A percentile compares a stretch with the other conserved stretches of the same genome.
phyloP scores from a whole-genome alignment of 2,797 vertebrate species.

The Anniella stebbinsi region DNA sequence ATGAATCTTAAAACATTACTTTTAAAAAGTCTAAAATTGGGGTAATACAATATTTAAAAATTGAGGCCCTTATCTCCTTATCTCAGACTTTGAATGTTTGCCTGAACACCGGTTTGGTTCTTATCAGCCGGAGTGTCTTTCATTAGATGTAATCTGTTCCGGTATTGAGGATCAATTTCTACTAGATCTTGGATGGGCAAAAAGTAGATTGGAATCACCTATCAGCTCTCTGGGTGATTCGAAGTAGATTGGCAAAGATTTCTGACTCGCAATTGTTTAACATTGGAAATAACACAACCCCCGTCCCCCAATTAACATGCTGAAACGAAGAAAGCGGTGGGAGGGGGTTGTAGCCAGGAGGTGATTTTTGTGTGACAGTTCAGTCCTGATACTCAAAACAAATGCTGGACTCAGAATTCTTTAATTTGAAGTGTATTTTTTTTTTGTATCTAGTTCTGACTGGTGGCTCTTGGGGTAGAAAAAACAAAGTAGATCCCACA shows the following conservation, averaged over 20 bases:
- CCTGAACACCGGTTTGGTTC: constrained; percentile 3
- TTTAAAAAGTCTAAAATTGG: too few relatives aligned
- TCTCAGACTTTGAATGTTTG: constrained; percentile 34
- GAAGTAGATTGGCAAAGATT: background rate
- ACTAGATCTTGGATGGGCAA: background rate
- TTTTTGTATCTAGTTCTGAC: background rate
- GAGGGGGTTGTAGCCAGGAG: too few relatives aligned
- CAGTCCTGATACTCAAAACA: background rate
- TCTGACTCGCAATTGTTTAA: background rate
- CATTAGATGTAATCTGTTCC: constrained; percentile 10
- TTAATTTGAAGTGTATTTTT: background rate
- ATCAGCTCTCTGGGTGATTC: background rate
- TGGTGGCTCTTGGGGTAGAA: background rate
- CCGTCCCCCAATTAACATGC: background rate
- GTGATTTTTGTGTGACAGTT: too few relatives aligned
- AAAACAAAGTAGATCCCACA: background rate
- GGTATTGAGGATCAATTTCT: constrained; percentile 44
- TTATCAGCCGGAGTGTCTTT: constrained; percentile 34
- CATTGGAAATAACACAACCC: background rate
- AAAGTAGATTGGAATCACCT: background rate
- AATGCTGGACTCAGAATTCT: background rate
- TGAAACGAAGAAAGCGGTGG: background rate
- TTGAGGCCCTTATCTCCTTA: constrained; percentile 46
- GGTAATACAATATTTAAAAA: too few relatives aligned
- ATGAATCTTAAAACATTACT: too few relatives aligned